phyloP scores from a whole-genome alignment of 2,888 invertebrate species.

The Andrena camellia region DNA sequence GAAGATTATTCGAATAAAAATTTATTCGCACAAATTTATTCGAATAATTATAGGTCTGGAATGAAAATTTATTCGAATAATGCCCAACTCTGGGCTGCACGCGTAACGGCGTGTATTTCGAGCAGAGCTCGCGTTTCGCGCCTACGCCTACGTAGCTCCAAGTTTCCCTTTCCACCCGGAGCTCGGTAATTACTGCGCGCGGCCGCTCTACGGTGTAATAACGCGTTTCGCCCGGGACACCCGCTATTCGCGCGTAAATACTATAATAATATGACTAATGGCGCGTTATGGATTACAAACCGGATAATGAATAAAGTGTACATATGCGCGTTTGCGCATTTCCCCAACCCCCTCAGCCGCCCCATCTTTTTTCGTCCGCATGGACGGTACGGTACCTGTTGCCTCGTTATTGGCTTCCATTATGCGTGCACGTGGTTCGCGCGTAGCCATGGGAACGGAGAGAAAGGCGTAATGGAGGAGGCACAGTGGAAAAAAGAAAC shows the following conservation, averaged over 20 bases:
- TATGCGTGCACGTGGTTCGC: slow-evolving; percentile 43
- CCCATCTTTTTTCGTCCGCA: slow-evolving; percentile 26
- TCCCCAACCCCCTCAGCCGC: not conserved
- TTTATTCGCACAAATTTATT: too few species aligned
- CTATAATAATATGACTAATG: slow-evolving; percentile 72
- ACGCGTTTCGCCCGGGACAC: slow-evolving; percentile 65
- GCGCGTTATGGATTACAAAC: slow-evolving; percentile 73
- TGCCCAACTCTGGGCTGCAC: too few species aligned
- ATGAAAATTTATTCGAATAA: too few species aligned
- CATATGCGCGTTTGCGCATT: slow-evolving; percentile 24
- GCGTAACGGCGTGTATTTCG: not conserved
- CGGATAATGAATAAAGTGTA: slow-evolving; percentile 70
- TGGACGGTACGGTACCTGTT: slow-evolving; percentile 62
- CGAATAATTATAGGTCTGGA: too few species aligned
- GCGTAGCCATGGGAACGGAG: slow-evolving; percentile 21
- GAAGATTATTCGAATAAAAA: too few species aligned
- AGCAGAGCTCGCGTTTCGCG: slow-evolving; percentile 30
- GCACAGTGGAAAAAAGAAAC: not conserved
- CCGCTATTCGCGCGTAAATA: slow-evolving; percentile 71
- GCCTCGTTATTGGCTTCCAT: slow-evolving; percentile 57
- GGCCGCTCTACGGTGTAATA: slow-evolving; percentile 59
- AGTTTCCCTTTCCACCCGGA: slow-evolving; percentile 65
- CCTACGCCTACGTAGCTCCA: slow-evolving; percentile 37
- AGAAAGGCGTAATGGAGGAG: not conserved
- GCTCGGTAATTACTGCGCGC: slow-evolving; percentile 66